These are phyloP conservation scores for Aelia acuminata DNA, from an alignment of 2,888 invertebrate genomes.

Conservation along the genomic window DNA sequence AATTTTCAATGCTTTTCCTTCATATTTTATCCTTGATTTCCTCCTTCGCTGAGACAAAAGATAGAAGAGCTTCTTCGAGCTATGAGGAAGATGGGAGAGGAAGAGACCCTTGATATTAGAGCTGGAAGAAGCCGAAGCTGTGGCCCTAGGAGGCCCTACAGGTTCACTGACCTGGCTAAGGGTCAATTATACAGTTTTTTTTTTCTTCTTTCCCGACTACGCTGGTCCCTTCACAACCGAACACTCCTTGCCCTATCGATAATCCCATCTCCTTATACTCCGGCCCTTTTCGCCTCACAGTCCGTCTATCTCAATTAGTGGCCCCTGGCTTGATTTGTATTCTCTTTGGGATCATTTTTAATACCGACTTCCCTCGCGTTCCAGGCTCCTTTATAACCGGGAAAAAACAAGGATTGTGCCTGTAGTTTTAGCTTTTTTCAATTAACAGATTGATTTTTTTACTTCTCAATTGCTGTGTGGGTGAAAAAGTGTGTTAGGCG, in stretches of 20 bases:
- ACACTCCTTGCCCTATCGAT: not conserved
- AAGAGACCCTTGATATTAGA: not conserved
- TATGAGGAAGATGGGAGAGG: not conserved
- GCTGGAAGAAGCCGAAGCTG: not conserved
- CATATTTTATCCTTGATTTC: too few species aligned
- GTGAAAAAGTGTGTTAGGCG: not conserved
- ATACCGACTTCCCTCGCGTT: not conserved
- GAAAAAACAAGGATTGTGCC: not conserved
- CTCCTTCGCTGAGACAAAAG: too few species aligned
- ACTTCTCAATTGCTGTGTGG: not conserved
- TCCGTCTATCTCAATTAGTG: not conserved
- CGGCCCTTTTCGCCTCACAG: not conserved
- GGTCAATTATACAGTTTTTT: slow-evolving; percentile 28
- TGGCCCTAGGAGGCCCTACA: not conserved
- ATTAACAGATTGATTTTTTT: not conserved
- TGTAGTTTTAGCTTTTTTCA: not conserved
- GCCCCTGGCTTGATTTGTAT: not conserved
- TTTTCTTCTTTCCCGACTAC: not conserved
- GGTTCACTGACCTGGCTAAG: not conserved
- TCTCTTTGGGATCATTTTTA: not conserved
- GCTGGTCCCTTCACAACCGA: not conserved
- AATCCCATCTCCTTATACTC: not conserved
- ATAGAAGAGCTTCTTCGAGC: too few species aligned
- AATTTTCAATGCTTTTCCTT: too few species aligned
- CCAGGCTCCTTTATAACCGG: not conserved